Base-by-base conservation (phyloP, 2,888 invertebrate species). In the Ennomos erosarius region DNA sequence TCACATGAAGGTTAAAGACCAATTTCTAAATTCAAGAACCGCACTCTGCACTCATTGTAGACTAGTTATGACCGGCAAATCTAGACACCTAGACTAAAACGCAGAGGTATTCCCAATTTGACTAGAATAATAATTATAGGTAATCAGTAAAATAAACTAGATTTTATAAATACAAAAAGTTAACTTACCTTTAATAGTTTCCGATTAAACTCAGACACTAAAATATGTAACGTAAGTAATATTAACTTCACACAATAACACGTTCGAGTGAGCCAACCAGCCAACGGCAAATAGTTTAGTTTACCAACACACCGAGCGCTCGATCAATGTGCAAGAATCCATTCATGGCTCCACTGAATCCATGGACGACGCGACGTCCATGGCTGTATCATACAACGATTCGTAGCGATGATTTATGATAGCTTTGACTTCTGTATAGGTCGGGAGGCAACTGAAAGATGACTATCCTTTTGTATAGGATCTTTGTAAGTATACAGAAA, bases 231-330 rank as follows among this genome's bases (percentile, higher is more conserved):
- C 40, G 42, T 11, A 40, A 26, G 26, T 26, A 26, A 26, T 12
- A 13, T 33, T 43, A 47, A 33, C 39, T 39, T 6, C 26, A 26
- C 49, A 47, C 45, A 58, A 43, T 38, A 62, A 63, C 70, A 75
- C 78, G 82, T 78, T 69, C 64, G 65, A 70, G 67, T 71, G 62
- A 69, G 57, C 74, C 81, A 73, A 73, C 75, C 76, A 71, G 71
- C 68, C 73, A 72, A 68, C 68, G 70, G 67, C 74, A 76, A 84
- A 74, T 82, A 78, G 50, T 49, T 62, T 59, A 67, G 60, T 64
- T 68, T 65, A 67, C 62, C 33, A 67, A 69, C 62, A 67, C 64
- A 56, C 37, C 39, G 55, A 42, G 47, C 48, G 4, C 38, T 39
- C 37, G 37, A 13, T 38, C 39, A 46, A 47, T 43, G 51, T 57